phyloP scores from a whole-genome alignment of 2,113 vertebrate species.

The Aix galericulata region DNA sequence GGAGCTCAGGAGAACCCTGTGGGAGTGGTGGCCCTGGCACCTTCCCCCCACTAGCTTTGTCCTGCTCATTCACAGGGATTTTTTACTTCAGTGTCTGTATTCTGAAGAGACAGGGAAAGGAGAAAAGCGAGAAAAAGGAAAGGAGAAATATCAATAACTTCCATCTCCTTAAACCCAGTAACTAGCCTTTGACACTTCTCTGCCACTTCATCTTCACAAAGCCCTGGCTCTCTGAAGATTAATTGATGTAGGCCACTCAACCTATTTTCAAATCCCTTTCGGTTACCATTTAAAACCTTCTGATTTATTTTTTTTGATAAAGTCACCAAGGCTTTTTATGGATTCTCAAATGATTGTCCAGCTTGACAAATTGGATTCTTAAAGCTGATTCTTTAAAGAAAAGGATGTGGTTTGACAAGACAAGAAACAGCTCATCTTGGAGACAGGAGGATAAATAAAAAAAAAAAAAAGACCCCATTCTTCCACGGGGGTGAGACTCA shows the following conservation, averaged over 20 bases:
- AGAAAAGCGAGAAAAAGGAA: background rate
- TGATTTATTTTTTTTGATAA: slow-evolving; percentile 83
- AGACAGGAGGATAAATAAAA: slow-evolving; percentile 82
- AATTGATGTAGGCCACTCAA: slow-evolving; percentile 78
- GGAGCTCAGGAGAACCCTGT: background rate
- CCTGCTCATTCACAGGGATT: background rate
- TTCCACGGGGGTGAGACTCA: slow-evolving; percentile 71
- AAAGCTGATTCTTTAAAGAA: slow-evolving; percentile 81
- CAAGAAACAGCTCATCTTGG: slow-evolving; percentile 84
- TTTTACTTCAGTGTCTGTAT: no score
- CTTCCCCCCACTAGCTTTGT: background rate
- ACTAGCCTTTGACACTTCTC: slow-evolving; percentile 59
- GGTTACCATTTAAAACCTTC: slow-evolving; percentile 76
- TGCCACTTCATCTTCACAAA: slow-evolving; percentile 66
- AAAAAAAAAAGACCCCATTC: slow-evolving; percentile 76
- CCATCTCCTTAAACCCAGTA: slow-evolving; percentile 31
- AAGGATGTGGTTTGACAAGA: slow-evolving; percentile 82
- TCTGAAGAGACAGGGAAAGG: background rate
- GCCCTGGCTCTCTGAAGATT: slow-evolving; percentile 74
- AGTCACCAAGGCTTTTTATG: slow-evolving; percentile 79
- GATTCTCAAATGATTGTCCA: slow-evolving; percentile 81
- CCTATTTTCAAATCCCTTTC: slow-evolving; percentile 78
- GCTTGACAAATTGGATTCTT: slow-evolving; percentile 88
- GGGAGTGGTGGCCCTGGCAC: no score
- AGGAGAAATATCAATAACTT: slow-evolving; percentile 4